A percentile compares a stretch with the other conserved stretches of the same genome.
Conservation (phyloP, 2,113 vertebrate genomes). For the Cheirogaleus medius region DNA sequence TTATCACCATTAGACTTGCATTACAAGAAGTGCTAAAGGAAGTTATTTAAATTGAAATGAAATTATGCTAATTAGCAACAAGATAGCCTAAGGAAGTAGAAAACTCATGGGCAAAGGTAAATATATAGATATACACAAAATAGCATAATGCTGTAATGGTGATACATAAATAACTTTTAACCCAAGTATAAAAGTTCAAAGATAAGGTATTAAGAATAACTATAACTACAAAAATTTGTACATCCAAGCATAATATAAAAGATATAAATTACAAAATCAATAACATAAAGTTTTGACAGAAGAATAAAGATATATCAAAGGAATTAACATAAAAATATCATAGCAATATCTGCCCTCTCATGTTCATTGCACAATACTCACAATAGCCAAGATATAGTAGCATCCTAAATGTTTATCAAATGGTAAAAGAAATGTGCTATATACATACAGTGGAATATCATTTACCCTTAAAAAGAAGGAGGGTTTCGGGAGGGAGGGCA, state of each 20-base stretch:
- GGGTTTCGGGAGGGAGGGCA: too few species aligned
- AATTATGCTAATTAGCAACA: background rate
- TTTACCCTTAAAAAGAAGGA: background rate
- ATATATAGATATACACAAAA: background rate
- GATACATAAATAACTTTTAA: background rate
- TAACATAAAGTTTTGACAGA: background rate
- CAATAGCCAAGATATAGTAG: background rate
- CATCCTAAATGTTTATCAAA: background rate
- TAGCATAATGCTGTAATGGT: background rate
- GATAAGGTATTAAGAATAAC: background rate
- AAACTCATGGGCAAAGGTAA: background rate
- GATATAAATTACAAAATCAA: background rate
- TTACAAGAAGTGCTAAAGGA: background rate
- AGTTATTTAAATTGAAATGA: background rate
- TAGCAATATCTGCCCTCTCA: background rate
- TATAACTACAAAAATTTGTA: background rate
- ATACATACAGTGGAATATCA: background rate
- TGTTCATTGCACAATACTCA: background rate
- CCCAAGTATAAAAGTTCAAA: background rate
- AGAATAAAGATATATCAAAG: background rate
- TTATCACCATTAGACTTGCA: background rate
- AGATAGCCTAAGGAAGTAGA: background rate
- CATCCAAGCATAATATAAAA: background rate
- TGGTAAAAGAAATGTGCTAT: background rate
- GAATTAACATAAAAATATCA: background rate